phyloP scores from a whole-genome alignment of 2,113 vertebrate species.

The Tyto alba region DNA sequence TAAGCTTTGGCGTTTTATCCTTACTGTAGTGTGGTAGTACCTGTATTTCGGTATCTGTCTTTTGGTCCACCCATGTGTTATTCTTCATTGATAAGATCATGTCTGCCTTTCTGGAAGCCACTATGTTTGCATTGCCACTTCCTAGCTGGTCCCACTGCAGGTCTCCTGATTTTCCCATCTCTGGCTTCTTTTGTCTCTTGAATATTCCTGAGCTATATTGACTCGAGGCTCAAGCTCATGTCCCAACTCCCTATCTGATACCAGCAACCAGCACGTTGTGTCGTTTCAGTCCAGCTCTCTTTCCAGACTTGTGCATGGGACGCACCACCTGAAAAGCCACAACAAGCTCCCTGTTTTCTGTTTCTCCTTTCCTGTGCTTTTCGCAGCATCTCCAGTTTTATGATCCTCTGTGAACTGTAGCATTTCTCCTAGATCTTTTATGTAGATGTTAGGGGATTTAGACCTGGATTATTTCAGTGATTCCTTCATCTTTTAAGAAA shows the following conservation, averaged over 20 bases:
- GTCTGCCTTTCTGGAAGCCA: not conserved
- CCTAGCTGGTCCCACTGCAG: not conserved
- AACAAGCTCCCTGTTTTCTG: not conserved
- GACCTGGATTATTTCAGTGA: not conserved
- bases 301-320: not conserved
- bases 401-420: not conserved
- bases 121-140: not conserved
- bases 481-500: not conserved
- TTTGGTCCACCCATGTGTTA: rapidly evolving
- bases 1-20: not conserved
- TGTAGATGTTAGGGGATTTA: not conserved
- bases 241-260: not conserved
- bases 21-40: not conserved
- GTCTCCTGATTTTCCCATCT: not conserved
- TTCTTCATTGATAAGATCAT: not conserved
- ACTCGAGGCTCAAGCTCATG: not conserved
- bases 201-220: not conserved
- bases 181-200: not conserved
- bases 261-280: not conserved
- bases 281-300: not conserved
- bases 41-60: not conserved
- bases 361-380: not conserved
- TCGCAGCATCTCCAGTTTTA: not conserved
- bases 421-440: not conserved
- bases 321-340: not conserved